Conservation (phyloP, 2,113 vertebrate species). For the Pterocles orientalis region DNA sequence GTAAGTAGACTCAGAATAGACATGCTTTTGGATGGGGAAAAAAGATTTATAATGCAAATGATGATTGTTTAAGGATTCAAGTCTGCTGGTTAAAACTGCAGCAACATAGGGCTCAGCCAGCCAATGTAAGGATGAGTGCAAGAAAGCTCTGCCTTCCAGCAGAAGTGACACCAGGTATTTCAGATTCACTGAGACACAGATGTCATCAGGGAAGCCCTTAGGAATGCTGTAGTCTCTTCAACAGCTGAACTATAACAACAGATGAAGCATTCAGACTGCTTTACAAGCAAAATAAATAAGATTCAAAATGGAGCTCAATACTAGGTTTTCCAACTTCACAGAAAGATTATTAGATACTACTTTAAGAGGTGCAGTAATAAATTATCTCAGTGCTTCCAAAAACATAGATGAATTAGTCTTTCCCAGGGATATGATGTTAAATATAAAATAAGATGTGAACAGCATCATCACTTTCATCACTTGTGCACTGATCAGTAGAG, state of each 20-base stretch:
- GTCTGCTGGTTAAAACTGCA: not conserved
- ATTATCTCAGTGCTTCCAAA: not conserved
- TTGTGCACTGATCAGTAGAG: fast-evolving
- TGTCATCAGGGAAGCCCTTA: not conserved
- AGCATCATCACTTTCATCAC: not conserved
- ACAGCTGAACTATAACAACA: not conserved
- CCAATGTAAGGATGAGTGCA: not conserved
- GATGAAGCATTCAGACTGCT: not conserved
- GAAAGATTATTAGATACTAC: not conserved
- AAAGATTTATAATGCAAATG: not conserved
- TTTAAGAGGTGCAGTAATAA: not conserved
- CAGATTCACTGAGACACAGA: not conserved
- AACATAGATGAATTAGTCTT: not conserved
- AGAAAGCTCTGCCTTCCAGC: not conserved
- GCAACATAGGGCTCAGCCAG: not conserved
- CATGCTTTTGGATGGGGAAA: not conserved
- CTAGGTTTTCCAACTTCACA: not conserved
- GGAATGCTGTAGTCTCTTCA: not conserved
- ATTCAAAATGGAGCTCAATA: not conserved
- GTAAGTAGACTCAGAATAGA: not conserved
- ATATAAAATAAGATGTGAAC: not conserved
- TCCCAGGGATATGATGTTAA: not conserved
- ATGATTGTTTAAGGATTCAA: not conserved
- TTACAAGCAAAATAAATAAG: not conserved
- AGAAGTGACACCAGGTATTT: not conserved